phyloP scores from a whole-genome alignment of 1,140 invertebrate genomes.

The Spodoptera litura region DNA sequence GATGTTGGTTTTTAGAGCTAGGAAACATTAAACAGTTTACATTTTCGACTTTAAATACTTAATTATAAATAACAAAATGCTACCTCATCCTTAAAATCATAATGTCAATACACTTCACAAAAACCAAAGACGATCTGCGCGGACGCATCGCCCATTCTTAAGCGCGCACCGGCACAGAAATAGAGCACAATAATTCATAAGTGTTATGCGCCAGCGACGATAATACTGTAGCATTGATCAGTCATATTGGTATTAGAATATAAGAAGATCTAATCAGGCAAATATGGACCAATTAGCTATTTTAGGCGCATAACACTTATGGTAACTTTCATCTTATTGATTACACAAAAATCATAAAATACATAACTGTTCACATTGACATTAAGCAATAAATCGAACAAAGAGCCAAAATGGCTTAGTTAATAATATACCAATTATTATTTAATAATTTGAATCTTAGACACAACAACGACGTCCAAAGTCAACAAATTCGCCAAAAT shows the following conservation, averaged over 20 bases:
- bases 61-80: not conserved
- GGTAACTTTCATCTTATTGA: too few species aligned
- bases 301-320: too few species aligned
- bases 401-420: too few species aligned
- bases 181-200: constrained; percentile 84
- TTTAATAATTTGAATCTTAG: too few species aligned
- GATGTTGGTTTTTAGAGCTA: too few species aligned
- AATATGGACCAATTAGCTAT: not conserved
- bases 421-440: too few species aligned
- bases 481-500: not conserved
- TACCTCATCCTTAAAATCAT: not conserved
- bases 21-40: not conserved
- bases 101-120: constrained; percentile 31
- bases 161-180: constrained; percentile 65
- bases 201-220: constrained; percentile 65
- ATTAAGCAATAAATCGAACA: too few species aligned
- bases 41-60: not conserved
- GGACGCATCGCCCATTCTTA: constrained; percentile 70
- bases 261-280: not conserved
- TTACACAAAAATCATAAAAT: too few species aligned
- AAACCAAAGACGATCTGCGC: constrained; percentile 4
- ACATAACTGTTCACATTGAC: too few species aligned
- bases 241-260: constrained; percentile 18
- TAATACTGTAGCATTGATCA: constrained; percentile 59
- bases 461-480: too few species aligned